Evolutionary conservation across 2,113 vertebrate species (phyloP).

Genomic region (Toxostoma redivivum): DNA sequence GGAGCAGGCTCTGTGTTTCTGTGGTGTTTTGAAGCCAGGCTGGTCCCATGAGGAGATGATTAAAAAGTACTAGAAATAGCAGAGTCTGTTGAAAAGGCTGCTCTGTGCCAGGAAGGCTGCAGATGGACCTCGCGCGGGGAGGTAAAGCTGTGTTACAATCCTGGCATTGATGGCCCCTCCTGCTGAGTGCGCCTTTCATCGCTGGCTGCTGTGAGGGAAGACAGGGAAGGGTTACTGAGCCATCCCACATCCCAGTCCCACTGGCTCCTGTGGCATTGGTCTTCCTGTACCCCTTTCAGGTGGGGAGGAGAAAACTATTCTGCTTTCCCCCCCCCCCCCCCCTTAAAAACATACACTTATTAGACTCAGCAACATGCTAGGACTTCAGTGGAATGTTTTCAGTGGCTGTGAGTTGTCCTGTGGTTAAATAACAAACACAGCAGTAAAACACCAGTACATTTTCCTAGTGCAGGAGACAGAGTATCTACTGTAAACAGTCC

Average conservation of each 20-base stretch:
- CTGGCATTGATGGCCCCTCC: not conserved
- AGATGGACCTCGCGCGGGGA: not conserved
- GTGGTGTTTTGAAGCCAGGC: not conserved
- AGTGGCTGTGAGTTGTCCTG: not conserved
- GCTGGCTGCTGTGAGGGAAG: not conserved
- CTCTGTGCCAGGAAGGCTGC: not conserved
- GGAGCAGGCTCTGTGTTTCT: not conserved
- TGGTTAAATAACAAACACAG: not conserved
- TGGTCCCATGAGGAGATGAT: not conserved
- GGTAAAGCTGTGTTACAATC: not conserved
- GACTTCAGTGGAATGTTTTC: not conserved
- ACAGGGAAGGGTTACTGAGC: not conserved
- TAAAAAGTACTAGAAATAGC: not conserved
- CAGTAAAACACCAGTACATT: not conserved
- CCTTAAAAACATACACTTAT: not conserved
- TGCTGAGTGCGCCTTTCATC: not conserved
- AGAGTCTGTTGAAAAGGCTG: not conserved
- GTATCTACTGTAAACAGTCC: not conserved
- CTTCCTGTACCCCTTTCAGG: not conserved
- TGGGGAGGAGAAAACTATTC: not conserved
- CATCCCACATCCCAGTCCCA: not conserved
- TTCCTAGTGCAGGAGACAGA: not conserved
- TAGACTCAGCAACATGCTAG: not conserved
- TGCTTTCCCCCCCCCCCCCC: too few species aligned
- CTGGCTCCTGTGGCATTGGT: fast-evolving